Evolutionary conservation across 2,113 vertebrate species (phyloP), one percentile per base, ranked within the genome.

Genomic region (Leucosticte australis): DNA sequence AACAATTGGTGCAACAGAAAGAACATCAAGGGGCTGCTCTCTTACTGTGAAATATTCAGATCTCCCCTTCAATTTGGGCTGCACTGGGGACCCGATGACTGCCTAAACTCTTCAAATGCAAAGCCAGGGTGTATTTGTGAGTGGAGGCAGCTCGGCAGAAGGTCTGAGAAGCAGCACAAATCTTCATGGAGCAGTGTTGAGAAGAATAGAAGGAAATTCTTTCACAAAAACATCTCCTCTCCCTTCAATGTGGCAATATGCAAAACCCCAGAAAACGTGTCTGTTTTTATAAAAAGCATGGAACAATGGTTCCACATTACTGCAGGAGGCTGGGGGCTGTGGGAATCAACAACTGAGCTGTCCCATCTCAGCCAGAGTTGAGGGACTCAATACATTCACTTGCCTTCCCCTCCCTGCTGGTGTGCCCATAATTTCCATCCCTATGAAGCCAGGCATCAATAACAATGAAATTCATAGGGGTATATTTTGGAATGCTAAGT

Each of bases 221-320:
- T 64, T 49, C 84, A 44, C 64, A 79, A 74, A 87, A 91, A 27
- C 35, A 11, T 71, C 46, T 74, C 41, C 41, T 42, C 67, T 67
- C 67, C 17, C 42, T 92, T 88, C 82, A 33, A 23, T 7, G 41
- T 30, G 56, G 55, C 50, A 90, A 91, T 77, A 84, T 7, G 74
- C 39, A 94, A 95, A 94, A 39, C 18, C 27, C 17, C 62, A 73
- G 37, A 11, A 89, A 92, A 88, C 0, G 2, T 79, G 37, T 83
- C 92, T 95, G 63, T 89, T 95, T 96, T 97, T 94, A 94, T 88
- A 84, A 96, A 91, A 96, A 64, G 57, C 75, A 19, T 7, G 49
- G 87, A 93, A 93, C 74, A 81, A 57, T 63, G 46, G 60, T 47
- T 87, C 31, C 21, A 77, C 53, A 35, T 95, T 94, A 70, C 62